phyloP scores from a whole-genome alignment of 2,888 invertebrate genomes.

The Napeogenes inachia region DNA sequence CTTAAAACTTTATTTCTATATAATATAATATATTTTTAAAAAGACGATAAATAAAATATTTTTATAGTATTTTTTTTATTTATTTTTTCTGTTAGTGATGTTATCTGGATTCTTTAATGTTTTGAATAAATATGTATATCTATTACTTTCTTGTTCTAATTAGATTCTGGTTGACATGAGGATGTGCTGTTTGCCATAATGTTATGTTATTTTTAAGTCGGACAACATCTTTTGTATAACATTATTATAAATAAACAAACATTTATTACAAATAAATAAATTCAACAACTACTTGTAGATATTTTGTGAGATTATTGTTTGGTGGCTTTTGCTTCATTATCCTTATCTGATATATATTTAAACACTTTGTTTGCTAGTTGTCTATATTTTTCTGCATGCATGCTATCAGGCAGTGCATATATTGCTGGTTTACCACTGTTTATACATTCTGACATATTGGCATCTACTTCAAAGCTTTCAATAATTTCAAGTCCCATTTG shows the following conservation, averaged over 20 bases:
- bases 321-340: conserved; percentile 47
- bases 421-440: conserved; percentile 88
- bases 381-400: conserved; percentile 68
- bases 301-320: conserved; percentile 43
- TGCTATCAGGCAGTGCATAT: conserved; percentile 79
- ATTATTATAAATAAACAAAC: conserved; percentile 45
- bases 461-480: conserved; percentile 84
- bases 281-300: conserved; percentile 42
- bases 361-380: conserved; percentile 67
- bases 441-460: conserved; percentile 81
- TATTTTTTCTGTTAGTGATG: conserved; percentile 49
- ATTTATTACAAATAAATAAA: conserved; percentile 45
- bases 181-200: conserved; percentile 34
- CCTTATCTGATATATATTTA: conserved; percentile 62
- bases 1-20: conserved; percentile 16
- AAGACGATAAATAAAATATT: conserved; percentile 57
- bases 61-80: conserved; percentile 66
- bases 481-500: conserved; percentile 82
- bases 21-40: conserved; percentile 34
- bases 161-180: conserved; percentile 20
- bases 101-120: conserved; percentile 46
- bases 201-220: conserved; percentile 35
- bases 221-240: conserved; percentile 40
- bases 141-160: conserved; percentile 37
- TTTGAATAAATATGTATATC: conserved; percentile 62